A percentile compares a stretch with the other conserved stretches of the same genome.
phyloP scores from a whole-genome alignment of 1,140 invertebrate species.

The Globodera rostochiensis region DNA sequence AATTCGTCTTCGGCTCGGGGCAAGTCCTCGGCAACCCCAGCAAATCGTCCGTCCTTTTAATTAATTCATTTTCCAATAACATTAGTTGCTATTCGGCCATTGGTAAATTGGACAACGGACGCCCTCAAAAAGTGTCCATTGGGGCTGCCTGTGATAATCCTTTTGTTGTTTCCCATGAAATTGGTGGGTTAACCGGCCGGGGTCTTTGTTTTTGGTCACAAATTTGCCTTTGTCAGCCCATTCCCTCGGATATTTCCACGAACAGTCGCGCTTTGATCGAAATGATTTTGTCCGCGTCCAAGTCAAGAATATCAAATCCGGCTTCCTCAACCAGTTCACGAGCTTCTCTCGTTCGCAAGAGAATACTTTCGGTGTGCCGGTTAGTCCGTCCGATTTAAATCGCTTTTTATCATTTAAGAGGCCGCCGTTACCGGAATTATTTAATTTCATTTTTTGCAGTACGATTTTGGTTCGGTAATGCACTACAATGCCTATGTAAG shows the following conservation, averaged over 20 bases:
- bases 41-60: neutral
- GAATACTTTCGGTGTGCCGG: constrained; percentile 30
- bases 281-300: constrained; percentile 36
- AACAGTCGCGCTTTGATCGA: constrained; percentile 38
- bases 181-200: constrained; percentile 11
- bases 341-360: constrained; percentile 14
- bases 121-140: constrained; percentile 35
- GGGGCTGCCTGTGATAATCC: constrained; percentile 39
- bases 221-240: constrained; percentile 27
- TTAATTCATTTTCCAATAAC: neutral
- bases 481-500: constrained; percentile 28
- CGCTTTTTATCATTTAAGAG: constrained; percentile 13
- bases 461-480: constrained; percentile 31
- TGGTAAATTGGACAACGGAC: constrained; percentile 12
- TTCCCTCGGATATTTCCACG: constrained; percentile 44
- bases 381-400: constrained; percentile 18
- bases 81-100: constrained; percentile 46
- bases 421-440: neutral
- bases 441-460: constrained; percentile 9
- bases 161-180: constrained; percentile 44
- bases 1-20: constrained; percentile 36
- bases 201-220: neutral
- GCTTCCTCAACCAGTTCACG: constrained; percentile 46
- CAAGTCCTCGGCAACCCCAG: neutral
- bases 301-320: constrained; percentile 30